Evolutionary conservation across 64 coral and sea anemone species (phyloP).

Genomic region (Dendrophyllia cribrosa): DNA sequence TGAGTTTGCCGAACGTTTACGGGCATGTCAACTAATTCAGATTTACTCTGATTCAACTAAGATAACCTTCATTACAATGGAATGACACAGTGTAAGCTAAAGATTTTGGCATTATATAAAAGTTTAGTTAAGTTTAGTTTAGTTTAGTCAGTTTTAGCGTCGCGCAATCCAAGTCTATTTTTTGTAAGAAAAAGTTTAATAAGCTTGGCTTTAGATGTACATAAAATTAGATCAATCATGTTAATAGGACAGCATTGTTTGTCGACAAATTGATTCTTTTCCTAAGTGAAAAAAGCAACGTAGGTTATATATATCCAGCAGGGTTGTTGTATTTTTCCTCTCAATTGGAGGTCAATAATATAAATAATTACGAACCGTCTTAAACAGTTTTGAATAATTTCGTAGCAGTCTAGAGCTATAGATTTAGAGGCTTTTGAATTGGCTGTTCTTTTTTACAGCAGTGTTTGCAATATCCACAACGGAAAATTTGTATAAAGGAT

Average conservation of each 20-base stretch:
- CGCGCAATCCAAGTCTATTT: background rate
- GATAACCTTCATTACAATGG: constrained; percentile 92
- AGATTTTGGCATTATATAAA: constrained; percentile 38
- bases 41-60: constrained; percentile 60
- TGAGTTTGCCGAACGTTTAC: constrained; percentile 68
- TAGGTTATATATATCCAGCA: constrained; percentile 26
- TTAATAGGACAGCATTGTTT: constrained; percentile 58
- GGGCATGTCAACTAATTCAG: constrained; percentile 47
- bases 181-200: constrained; percentile 28
- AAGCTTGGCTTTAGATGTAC: constrained; percentile 44
- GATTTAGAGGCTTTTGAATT: background rate
- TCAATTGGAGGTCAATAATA: constrained; percentile 33
- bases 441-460: background rate
- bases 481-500: constrained; percentile 51
- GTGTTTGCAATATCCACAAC: constrained; percentile 33
- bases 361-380: constrained; percentile 14
- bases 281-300: constrained; percentile 36
- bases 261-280: constrained; percentile 53
- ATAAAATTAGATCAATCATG: constrained; percentile 54
- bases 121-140: constrained; percentile 4
- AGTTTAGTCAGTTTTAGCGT: background rate
- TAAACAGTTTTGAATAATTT: constrained; percentile 22
- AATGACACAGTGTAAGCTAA: constrained; percentile 86
- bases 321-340: constrained; percentile 43
- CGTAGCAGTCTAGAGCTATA: background rate